Evolutionary conservation across 1,140 invertebrate species (phyloP).

Genomic region (Drosophila jambulina): DNA sequence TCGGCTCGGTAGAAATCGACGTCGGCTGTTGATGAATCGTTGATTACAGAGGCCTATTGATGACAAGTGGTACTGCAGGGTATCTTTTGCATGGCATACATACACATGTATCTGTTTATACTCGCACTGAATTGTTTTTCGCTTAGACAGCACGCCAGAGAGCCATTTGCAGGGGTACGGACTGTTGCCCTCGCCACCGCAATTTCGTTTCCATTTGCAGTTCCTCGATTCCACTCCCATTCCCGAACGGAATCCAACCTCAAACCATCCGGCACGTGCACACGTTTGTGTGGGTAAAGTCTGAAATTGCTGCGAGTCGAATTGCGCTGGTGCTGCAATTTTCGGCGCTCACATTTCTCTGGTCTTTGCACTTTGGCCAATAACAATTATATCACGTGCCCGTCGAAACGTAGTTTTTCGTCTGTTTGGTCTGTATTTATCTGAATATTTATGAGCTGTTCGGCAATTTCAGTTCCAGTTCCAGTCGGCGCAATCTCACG

Average conservation of each 20-base stretch:
- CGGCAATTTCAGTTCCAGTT: slow-evolving; percentile 31
- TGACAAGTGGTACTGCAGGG: no score
- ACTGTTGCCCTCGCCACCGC: slow-evolving; percentile 41
- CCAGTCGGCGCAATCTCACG: slow-evolving; percentile 45
- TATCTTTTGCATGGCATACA: slow-evolving; percentile 2
- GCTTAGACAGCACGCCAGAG: slow-evolving; percentile 58
- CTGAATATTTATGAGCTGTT: slow-evolving; percentile 27
- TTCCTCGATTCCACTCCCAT: slow-evolving; percentile 1
- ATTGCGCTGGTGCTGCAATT: slow-evolving; percentile 33
- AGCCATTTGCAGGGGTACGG: slow-evolving; percentile 27
- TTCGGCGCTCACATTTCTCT: slow-evolving; percentile 28
- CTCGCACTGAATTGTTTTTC: slow-evolving; percentile 41
- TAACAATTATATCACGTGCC: slow-evolving; percentile 61
- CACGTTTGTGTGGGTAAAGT: slow-evolving; percentile 61
- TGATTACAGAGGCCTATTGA: no score
- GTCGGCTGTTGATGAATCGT: no score
- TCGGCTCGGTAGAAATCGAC: no score
- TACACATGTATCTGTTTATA: slow-evolving; percentile 45
- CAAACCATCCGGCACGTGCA: slow-evolving; percentile 68
- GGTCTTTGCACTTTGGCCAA: slow-evolving; percentile 46
- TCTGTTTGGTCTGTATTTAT: slow-evolving; percentile 5
- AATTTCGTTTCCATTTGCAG: slow-evolving; percentile 23
- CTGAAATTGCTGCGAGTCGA: slow-evolving; percentile 8
- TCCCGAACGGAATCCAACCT: slow-evolving; percentile 8
- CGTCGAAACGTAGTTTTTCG: slow-evolving; percentile 11